Conservation (phyloP, 2,797 vertebrate genomes). For the Eremophila alpestris region DNA sequence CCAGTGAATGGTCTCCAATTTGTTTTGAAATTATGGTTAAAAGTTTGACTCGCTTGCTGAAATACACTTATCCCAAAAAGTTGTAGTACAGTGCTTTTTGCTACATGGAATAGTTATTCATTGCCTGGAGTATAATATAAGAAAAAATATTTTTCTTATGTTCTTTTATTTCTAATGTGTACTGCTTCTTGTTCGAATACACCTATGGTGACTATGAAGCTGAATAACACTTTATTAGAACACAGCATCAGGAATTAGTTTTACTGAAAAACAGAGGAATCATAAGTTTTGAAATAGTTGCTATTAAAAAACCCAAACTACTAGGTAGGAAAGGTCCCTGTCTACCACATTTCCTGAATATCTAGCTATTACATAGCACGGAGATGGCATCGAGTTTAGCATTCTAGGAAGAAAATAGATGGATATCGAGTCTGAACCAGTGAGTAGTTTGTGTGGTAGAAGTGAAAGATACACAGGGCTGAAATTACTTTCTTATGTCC, state of each 20-base stretch:
- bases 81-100: not conserved
- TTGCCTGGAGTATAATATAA: not conserved
- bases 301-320: not conserved
- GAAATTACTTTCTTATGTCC: not conserved
- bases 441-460: not conserved
- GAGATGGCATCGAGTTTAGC: not conserved
- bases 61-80: not conserved
- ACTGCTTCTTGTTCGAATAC: not conserved
- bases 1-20: slow-evolving; percentile 1
- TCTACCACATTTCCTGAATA: not conserved
- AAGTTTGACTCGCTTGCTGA: not conserved
- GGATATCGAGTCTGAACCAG: not conserved
- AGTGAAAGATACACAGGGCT: not conserved
- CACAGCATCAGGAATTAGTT: not conserved
- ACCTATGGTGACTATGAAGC: not conserved
- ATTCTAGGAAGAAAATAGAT: not conserved
- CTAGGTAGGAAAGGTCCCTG: not conserved
- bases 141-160: not conserved
- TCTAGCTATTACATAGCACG: not conserved
- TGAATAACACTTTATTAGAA: not conserved
- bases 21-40: not conserved
- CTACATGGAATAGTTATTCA: not conserved
- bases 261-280: not conserved
- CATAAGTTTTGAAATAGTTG: not conserved
- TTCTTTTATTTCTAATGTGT: not conserved